Conservation (phyloP, 2,797 vertebrate genomes). For the Tadarida brasiliensis region DNA sequence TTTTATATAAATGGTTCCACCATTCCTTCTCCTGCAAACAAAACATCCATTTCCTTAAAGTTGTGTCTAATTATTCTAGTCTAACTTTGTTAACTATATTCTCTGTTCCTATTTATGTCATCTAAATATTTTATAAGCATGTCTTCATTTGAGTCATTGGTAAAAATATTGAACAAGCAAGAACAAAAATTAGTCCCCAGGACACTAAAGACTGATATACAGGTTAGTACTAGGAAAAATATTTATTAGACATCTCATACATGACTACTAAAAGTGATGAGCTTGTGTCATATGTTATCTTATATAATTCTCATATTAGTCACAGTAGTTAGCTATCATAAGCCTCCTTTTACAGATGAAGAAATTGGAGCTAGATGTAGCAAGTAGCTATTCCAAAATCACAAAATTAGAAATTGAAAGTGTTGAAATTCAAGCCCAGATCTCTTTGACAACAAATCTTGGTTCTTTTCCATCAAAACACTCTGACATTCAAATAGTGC, state of each 20-base stretch:
- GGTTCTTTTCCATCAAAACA: neutral
- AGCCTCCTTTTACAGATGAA: neutral
- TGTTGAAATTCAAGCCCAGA: neutral
- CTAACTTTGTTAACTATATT: neutral
- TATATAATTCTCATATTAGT: neutral
- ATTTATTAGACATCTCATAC: neutral
- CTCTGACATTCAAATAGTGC: neutral
- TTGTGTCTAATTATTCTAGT: neutral
- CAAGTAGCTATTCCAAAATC: neutral
- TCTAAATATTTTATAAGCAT: slow-evolving; percentile 8
- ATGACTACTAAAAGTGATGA: neutral
- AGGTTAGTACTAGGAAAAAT: neutral
- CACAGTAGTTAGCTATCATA: neutral
- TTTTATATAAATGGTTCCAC: no score
- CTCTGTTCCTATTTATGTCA: neutral
- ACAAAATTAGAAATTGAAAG: slow-evolving; percentile 1
- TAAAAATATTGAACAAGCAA: neutral
- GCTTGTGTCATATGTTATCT: neutral
- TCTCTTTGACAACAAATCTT: neutral
- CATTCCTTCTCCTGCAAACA: neutral
- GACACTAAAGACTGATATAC: neutral
- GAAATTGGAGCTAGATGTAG: neutral
- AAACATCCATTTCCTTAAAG: neutral
- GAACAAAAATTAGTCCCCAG: neutral
- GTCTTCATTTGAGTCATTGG: neutral